These are phyloP conservation scores for Drosophila hydei DNA, from an alignment of 1,140 invertebrate genomes.

Conservation along the genomic window DNA sequence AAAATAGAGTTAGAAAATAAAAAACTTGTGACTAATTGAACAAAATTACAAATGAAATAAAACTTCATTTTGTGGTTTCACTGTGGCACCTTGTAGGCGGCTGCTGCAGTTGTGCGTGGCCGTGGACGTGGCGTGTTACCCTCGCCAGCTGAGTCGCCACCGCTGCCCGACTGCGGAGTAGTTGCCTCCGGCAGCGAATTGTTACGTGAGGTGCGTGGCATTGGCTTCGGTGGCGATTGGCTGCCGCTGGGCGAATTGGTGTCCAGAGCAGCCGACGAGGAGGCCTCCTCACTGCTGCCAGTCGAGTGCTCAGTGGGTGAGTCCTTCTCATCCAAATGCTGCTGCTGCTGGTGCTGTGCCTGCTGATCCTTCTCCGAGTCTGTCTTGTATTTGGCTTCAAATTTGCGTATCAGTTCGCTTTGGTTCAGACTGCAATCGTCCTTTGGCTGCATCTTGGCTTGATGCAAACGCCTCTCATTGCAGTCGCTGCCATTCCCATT, in stretches of 20 bases:
- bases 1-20: neutral
- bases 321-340: slow-evolving; percentile 64
- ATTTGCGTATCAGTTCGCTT: slow-evolving; percentile 73
- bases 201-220: slow-evolving; percentile 88
- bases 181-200: slow-evolving; percentile 86
- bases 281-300: slow-evolving; percentile 76
- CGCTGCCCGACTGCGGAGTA: slow-evolving; percentile 17
- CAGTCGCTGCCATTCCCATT: slow-evolving; percentile 50
- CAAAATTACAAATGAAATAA: neutral
- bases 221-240: slow-evolving; percentile 88
- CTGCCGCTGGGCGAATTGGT: slow-evolving; percentile 65
- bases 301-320: slow-evolving; percentile 75
- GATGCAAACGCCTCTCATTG: slow-evolving; percentile 28
- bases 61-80: neutral
- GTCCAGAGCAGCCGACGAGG: slow-evolving; percentile 57
- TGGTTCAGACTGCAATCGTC: slow-evolving; percentile 59
- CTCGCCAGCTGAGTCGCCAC: slow-evolving; percentile 44
- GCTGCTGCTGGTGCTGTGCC: slow-evolving; percentile 11
- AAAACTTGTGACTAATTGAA: neutral
- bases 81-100: slow-evolving; percentile 78
- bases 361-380: slow-evolving; percentile 74
- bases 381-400: slow-evolving; percentile 81
- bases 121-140: slow-evolving; percentile 87
- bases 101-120: slow-evolving; percentile 88
- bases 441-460: neutral